phyloP scores from a whole-genome alignment of 2,113 vertebrate species.

The Paracanthobrama guichenoti region DNA sequence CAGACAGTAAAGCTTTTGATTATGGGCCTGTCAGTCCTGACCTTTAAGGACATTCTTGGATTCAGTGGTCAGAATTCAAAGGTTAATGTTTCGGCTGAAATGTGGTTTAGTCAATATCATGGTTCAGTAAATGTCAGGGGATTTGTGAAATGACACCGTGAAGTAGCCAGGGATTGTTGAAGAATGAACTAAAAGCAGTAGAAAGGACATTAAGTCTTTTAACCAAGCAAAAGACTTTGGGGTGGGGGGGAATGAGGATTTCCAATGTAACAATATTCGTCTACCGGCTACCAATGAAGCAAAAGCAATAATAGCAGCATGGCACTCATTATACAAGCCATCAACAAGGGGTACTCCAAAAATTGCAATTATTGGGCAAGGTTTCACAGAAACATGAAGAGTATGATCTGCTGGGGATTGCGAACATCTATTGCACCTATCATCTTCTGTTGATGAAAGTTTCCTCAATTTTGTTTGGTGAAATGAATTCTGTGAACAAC shows the following conservation, averaged over 20 bases:
- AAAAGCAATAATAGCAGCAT: not conserved
- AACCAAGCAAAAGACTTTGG: not conserved
- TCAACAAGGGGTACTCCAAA: not conserved
- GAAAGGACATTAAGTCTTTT: not conserved
- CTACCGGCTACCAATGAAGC: not conserved
- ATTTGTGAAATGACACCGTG: not conserved
- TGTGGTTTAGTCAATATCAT: constrained; percentile 25
- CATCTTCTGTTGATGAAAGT: not conserved
- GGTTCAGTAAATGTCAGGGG: constrained; percentile 31
- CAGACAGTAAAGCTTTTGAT: constrained; percentile 23
- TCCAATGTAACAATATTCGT: not conserved
- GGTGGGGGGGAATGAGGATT: no score
- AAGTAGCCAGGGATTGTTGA: not conserved
- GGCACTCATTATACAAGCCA: not conserved
- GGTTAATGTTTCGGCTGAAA: not conserved
- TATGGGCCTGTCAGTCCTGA: not conserved
- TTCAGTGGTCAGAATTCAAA: constrained; percentile 8
- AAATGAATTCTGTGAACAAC: not conserved
- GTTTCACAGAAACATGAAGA: not conserved
- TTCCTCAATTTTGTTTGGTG: not conserved
- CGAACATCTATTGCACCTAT: not conserved
- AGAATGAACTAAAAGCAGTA: not conserved
- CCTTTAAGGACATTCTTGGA: not conserved
- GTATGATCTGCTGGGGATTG: not conserved
- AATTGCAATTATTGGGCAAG: not conserved